These are phyloP conservation scores for Pionites leucogaster DNA, from an alignment of 2,113 vertebrate species.

Conservation along the genomic window DNA sequence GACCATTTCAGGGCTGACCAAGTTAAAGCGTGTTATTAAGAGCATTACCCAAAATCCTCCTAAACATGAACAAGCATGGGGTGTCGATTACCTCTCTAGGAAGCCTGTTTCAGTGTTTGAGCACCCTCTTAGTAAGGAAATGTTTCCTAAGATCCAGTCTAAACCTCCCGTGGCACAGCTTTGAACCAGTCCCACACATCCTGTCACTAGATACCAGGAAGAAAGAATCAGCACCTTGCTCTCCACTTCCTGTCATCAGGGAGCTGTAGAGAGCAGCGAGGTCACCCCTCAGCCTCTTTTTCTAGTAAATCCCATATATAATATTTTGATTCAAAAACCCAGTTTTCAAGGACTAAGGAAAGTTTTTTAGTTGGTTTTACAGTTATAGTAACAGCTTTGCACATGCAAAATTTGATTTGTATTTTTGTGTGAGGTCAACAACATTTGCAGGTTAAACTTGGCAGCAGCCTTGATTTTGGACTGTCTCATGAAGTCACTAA, in stretches of 20 bases:
- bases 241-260: background rate
- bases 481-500: background rate
- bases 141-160: background rate
- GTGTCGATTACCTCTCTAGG: background rate
- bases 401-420: background rate
- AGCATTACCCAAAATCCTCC: background rate
- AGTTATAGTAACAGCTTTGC: background rate
- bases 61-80: background rate
- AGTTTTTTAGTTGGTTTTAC: background rate
- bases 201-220: background rate
- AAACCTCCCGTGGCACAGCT: background rate
- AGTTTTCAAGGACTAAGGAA: background rate
- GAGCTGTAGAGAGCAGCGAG: background rate
- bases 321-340: background rate
- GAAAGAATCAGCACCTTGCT: background rate
- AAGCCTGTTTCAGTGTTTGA: background rate
- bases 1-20: background rate
- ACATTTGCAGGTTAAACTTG: background rate
- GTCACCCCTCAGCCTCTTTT: background rate
- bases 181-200: background rate
- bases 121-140: background rate
- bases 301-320: background rate
- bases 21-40: background rate
- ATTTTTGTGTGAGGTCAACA: background rate
- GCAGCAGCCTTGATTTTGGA: background rate